phyloP scores from a whole-genome alignment of 2,888 invertebrate species.

The Seira ritae region DNA sequence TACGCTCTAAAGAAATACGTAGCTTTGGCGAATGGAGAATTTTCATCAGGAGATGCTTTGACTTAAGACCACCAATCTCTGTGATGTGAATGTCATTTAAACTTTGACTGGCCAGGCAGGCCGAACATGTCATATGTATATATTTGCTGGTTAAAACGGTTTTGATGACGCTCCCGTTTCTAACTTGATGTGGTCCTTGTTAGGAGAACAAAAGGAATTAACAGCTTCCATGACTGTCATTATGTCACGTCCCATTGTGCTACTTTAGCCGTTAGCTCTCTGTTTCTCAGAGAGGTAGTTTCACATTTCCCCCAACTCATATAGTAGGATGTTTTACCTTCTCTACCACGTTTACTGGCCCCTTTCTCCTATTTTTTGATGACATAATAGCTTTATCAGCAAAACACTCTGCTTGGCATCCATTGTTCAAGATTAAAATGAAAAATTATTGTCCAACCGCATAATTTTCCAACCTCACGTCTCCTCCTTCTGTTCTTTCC shows the following conservation, averaged over 20 bases:
- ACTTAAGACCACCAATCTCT: neutral
- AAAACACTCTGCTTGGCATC: neutral
- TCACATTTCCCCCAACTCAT: neutral
- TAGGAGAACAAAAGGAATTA: constrained; percentile 49
- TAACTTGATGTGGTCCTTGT: constrained; percentile 18
- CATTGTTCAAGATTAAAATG: constrained; percentile 14
- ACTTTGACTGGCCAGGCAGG: neutral
- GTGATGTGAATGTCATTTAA: neutral
- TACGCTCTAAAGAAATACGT: too few species aligned
- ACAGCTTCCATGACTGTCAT: constrained; percentile 47
- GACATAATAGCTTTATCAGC: constrained; percentile 23
- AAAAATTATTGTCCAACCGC: constrained; percentile 13
- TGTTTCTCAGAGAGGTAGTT: constrained; percentile 19
- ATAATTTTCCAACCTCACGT: neutral
- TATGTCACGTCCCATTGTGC: constrained; percentile 55
- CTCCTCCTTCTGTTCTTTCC: neutral
- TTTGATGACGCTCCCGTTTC: neutral
- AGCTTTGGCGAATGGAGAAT: too few species aligned
- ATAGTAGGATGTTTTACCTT: neutral
- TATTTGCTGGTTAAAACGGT: neutral
- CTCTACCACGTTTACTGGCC: neutral
- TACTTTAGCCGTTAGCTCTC: neutral
- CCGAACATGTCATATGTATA: neutral
- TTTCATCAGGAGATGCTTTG: neutral
- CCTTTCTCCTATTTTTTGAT: constrained; percentile 2